Conservation (phyloP, 1,140 invertebrate genomes). For the Drosophila santomea region DNA sequence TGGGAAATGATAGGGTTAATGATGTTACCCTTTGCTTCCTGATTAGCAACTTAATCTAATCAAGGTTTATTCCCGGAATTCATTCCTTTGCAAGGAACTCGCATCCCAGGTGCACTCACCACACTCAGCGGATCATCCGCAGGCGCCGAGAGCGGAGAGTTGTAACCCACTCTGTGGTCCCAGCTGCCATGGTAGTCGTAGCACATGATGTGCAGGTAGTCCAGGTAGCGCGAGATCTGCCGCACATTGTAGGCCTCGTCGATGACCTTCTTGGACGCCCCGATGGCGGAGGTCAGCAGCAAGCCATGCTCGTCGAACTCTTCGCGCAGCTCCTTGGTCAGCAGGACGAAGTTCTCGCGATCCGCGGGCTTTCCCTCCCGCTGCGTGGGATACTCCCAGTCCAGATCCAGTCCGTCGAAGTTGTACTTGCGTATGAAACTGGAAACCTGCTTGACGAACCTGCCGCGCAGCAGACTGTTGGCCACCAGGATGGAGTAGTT, state of each 20-base stretch:
- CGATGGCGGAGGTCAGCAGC: constrained; percentile 91
- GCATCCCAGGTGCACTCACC: constrained; percentile 84
- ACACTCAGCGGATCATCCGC: constrained; percentile 87
- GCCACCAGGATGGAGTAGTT: constrained; percentile 92
- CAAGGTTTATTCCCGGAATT: not conserved
- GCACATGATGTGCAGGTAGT: constrained; percentile 95
- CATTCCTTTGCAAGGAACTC: not conserved
- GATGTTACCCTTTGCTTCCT: not conserved
- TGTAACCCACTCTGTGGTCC: constrained; percentile 91
- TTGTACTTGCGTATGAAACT: constrained; percentile 85
- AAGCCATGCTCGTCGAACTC: constrained; percentile 87
- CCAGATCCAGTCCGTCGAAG: constrained; percentile 93
- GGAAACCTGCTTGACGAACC: constrained; percentile 86
- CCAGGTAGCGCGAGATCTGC: constrained; percentile 89
- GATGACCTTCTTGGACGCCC: constrained; percentile 89
- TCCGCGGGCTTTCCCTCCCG: constrained; percentile 90
- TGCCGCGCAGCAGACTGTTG: constrained; percentile 86
- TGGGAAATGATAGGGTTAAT: not conserved
- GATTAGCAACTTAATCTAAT: not conserved
- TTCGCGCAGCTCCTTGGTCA: constrained; percentile 89
- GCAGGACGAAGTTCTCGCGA: constrained; percentile 90
- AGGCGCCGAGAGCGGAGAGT: constrained; percentile 87
- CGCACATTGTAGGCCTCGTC: constrained; percentile 91
- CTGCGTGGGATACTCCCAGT: constrained; percentile 92
- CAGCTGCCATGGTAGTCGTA: constrained; percentile 96